A percentile compares a stretch with the other conserved stretches of the same genome.
Evolutionary conservation across 2,797 vertebrate species (phyloP).

Genomic region (Bovichtus diacanthus): DNA sequence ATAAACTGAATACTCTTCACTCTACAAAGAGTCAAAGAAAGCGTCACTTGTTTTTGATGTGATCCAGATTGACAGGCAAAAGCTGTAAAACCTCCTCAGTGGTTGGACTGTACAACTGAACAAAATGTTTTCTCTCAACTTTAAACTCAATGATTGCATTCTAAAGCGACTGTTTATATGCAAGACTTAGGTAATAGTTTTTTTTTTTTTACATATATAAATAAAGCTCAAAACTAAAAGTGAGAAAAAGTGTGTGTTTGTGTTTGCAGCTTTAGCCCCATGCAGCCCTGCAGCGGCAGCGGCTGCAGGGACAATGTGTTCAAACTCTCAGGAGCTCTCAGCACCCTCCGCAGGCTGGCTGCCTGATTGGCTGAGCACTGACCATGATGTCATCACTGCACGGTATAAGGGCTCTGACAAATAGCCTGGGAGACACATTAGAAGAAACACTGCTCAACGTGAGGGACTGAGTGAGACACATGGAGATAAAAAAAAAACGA

Average conservation of each 20-base stretch:
- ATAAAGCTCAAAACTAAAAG: neutral
- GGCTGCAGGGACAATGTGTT: slow-evolving; percentile 74
- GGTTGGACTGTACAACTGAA: neutral
- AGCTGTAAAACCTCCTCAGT: neutral
- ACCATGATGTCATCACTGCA: slow-evolving; percentile 86
- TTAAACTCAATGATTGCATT: neutral
- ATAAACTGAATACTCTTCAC: neutral
- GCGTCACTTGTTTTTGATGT: slow-evolving; percentile 36
- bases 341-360: slow-evolving; percentile 62
- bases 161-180: neutral
- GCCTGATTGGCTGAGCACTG: slow-evolving; percentile 83
- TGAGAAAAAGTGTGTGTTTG: slow-evolving; percentile 3
- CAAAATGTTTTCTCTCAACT: neutral
- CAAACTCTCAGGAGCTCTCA: slow-evolving; percentile 76
- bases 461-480: slow-evolving; percentile 65
- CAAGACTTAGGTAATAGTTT: too few species aligned
- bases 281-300: slow-evolving; percentile 56
- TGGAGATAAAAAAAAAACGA: slow-evolving; percentile 51
- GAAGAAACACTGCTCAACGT: slow-evolving; percentile 75
- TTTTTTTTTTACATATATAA: too few species aligned
- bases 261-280: slow-evolving; percentile 37
- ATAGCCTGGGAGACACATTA: slow-evolving; percentile 85
- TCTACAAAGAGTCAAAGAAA: slow-evolving; percentile 3
- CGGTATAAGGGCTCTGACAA: slow-evolving; percentile 87
- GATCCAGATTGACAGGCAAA: slow-evolving; percentile 13